These are phyloP conservation scores for Mesitornis unicolor DNA, from an alignment of 2,113 vertebrate genomes.

Conservation along the genomic window DNA sequence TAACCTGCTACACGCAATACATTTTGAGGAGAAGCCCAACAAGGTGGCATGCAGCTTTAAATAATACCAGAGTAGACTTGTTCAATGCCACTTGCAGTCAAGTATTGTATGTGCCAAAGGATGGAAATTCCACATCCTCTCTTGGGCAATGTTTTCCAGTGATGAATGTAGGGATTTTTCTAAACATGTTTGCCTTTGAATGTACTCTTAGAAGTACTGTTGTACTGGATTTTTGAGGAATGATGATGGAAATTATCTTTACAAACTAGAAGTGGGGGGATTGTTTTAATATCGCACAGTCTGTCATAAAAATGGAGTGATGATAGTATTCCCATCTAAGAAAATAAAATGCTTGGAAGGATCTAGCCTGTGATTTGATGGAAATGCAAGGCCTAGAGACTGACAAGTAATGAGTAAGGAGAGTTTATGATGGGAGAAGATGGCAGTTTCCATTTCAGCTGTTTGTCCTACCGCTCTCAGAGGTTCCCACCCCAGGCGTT, in stretches of 20 bases:
- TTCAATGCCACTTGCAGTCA: background rate
- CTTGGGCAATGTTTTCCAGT: background rate
- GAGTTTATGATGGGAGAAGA: background rate
- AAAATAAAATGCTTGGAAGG: background rate
- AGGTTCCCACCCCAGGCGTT: background rate
- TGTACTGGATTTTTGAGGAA: background rate
- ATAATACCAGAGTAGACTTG: background rate
- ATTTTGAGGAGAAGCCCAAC: background rate
- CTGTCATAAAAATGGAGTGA: background rate
- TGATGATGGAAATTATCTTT: background rate
- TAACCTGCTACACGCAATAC: background rate
- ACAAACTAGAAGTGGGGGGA: background rate
- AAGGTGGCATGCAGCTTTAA: background rate
- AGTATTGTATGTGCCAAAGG: background rate
- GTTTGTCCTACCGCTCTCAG: background rate
- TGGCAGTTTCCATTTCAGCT: background rate
- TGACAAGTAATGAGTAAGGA: background rate
- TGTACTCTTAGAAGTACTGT: background rate
- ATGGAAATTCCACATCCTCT: background rate
- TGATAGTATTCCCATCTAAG: background rate
- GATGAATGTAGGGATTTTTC: background rate
- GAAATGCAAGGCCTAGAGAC: background rate
- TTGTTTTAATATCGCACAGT: background rate
- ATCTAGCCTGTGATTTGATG: background rate
- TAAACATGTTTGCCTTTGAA: background rate